Conservation (phyloP, 2,113 vertebrate species). For the Burhinus bistriatus region DNA sequence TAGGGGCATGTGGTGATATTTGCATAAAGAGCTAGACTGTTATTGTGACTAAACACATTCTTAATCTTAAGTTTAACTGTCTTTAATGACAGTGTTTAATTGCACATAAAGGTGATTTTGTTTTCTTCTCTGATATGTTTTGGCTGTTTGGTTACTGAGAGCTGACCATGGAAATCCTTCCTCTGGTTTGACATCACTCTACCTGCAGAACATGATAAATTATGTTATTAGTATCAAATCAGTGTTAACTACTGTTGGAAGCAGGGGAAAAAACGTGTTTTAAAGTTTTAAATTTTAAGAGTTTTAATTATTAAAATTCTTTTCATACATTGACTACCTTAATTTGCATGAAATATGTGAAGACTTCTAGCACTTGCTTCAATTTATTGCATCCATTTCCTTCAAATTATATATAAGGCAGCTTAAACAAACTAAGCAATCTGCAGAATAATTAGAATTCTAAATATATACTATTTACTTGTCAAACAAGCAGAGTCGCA, state of each 20-base stretch:
- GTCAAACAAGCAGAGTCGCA: neutral
- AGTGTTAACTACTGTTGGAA: neutral
- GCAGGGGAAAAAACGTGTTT: neutral
- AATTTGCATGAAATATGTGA: constrained; percentile 26
- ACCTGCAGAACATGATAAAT: neutral
- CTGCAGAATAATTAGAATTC: neutral
- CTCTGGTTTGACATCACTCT: neutral
- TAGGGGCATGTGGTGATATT: neutral
- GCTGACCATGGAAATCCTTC: neutral
- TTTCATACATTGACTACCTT: neutral
- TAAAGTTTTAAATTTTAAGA: neutral
- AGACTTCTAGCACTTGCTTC: neutral
- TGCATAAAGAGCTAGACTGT: neutral
- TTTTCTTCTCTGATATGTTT: neutral
- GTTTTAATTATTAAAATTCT: constrained; percentile 4
- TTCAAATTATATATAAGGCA: neutral
- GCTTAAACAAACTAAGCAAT: neutral
- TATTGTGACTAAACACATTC: neutral
- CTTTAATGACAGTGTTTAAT: neutral
- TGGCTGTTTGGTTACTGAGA: neutral
- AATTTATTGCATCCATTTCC: neutral
- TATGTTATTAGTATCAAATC: neutral
- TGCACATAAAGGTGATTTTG: neutral
- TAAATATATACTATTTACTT: neutral
- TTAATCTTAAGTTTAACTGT: neutral